Conservation (phyloP, 2,113 vertebrate species). For the Scolopax mira region DNA sequence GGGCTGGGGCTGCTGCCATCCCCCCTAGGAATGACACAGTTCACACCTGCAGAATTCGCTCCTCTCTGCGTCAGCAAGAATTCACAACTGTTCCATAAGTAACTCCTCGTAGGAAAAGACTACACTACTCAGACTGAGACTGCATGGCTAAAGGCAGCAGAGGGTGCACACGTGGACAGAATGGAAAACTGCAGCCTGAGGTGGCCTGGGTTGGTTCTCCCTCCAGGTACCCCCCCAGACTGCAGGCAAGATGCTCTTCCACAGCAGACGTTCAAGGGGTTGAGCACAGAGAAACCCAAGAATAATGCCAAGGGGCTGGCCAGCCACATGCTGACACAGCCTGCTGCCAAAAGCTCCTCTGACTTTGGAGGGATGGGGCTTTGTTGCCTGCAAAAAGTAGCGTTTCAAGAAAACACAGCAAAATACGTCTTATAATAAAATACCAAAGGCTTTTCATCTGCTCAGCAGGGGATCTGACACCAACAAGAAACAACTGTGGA, state of each 20-base stretch:
- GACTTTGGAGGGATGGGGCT: background rate
- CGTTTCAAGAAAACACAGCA: background rate
- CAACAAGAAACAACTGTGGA: background rate
- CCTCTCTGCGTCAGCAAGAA: background rate
- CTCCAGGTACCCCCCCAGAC: background rate
- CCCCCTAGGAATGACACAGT: background rate
- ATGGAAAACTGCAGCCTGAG: fast-evolving
- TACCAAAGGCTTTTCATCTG: background rate
- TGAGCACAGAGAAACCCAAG: background rate
- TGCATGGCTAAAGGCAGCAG: background rate
- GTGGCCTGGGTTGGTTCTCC: background rate
- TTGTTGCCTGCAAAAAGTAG: background rate
- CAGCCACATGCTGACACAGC: background rate
- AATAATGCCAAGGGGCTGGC: background rate
- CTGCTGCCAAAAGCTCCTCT: background rate
- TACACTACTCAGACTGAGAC: background rate
- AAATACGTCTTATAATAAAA: background rate
- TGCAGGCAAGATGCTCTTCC: background rate
- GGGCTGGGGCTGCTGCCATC: background rate
- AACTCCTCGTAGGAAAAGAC: background rate
- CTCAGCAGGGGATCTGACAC: background rate
- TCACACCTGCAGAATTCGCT: background rate
- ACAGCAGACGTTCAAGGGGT: background rate
- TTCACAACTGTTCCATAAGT: background rate
- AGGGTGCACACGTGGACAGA: background rate